A percentile compares a stretch with the other conserved stretches of the same genome.
Evolutionary conservation across 2,113 vertebrate genomes (phyloP).

Genomic region (Pseudois nayaur): DNA sequence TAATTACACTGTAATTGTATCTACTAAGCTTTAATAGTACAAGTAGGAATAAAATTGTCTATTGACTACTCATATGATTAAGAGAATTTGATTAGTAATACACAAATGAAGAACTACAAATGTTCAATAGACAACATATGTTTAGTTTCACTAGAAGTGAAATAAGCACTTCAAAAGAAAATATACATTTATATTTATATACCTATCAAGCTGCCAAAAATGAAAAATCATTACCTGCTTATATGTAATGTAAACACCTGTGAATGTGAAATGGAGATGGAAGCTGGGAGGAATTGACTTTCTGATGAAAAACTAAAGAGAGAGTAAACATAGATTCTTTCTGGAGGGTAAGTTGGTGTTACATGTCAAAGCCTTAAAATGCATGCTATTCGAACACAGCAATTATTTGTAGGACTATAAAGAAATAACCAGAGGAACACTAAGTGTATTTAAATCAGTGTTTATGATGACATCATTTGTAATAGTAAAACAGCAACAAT

Average conservation of each 20-base stretch:
- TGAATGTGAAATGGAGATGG: neutral
- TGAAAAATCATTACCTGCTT: neutral
- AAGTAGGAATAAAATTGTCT: neutral
- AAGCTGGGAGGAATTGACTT: neutral
- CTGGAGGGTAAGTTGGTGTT: neutral
- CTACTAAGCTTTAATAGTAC: neutral
- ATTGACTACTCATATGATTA: neutral
- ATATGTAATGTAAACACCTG: neutral
- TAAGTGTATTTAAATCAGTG: neutral
- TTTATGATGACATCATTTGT: neutral
- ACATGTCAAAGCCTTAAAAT: neutral
- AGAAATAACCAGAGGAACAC: neutral
- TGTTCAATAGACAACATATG: constrained; percentile 10
- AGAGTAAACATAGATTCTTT: constrained; percentile 10
- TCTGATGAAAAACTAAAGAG: neutral
- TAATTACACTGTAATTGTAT: neutral
- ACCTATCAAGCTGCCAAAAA: neutral
- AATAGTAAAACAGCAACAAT: neutral
- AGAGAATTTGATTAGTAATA: constrained; percentile 2
- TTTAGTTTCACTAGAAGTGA: constrained; percentile 18
- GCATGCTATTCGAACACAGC: neutral
- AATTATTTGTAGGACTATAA: neutral
- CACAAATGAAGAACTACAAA: constrained; percentile 12
- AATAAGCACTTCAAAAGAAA: constrained; percentile 13
- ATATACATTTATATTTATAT: constrained; percentile 15